Evolutionary conservation across 2,888 invertebrate genomes (phyloP), one percentile per base, ranked within the genome.

Genomic region (Synergus laeviventris): DNA sequence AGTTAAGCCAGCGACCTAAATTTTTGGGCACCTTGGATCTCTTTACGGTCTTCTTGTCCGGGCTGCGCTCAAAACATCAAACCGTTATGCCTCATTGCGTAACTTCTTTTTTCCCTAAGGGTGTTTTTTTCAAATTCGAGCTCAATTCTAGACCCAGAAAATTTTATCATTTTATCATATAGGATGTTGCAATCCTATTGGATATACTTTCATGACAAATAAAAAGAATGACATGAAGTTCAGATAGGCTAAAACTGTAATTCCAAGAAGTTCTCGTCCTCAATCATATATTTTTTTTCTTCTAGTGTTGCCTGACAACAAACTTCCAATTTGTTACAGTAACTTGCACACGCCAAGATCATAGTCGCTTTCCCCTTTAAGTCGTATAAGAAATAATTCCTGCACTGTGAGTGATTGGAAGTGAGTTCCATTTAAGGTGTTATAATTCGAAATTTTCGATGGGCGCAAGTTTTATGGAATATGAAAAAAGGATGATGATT

Each of bases 1-100:
- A 82, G 85, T 80, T 86, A 82, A 85, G 85, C 84, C 87, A 85
- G 84, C 87, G 89, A 89, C 90, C 89, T 82, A 88, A 83, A 89
- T 90, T 87, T 90, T 89, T 89, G 78, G 86, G 85, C 78, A 76
- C 76, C 74, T 66, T 64, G 76, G 75, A 76, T 79, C 79, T 76
- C 77, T 78, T 79, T 76, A 78, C 78, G 79, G 76, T 78, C 76
- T 76, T 59, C 78, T 60, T 60, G 60, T 31, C 79, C 75, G 66
- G 73, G 66, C n/a, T 76, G 49, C 75, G 59, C 24, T 74, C 64
- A 39, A n/a, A n/a, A 49, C 5, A 70, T 61, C 66, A 76, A 78
- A 78, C 78, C 79, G 81, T 78, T 76, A 78, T 75, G 76, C 73
- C 56, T 76, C 74, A 75, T 79, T 79, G 77, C 78, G 70, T 77